Evolutionary conservation across 1,140 invertebrate genomes (phyloP), one percentile per base, ranked within the genome.

Genomic region (Aphaenogaster floridana): DNA sequence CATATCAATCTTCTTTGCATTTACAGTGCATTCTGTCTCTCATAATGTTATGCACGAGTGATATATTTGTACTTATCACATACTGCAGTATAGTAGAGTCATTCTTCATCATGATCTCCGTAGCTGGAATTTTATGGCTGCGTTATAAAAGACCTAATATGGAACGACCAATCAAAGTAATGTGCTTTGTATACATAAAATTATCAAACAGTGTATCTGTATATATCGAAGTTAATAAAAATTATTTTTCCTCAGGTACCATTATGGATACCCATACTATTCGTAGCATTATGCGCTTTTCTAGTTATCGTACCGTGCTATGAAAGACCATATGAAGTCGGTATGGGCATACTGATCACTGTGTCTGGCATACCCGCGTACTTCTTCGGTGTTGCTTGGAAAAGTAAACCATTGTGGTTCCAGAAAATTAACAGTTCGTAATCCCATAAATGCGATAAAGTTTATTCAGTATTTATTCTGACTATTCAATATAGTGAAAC

Each of bases 81-180:
- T 99, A 99, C 94, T 97, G 99, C 36, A 98, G 98, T 71, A 99
- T 99, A 93, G 98, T 99, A 64, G 99, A 99, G 95, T 97, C 98
- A 13, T 95, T 99, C n/a, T 99, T 99, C 93, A 99, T 98, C n/a
- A 96, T 98, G 15, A 96, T 98, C 39, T 99, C 98, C 15, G 97
- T 99, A 1, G 96, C 97, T 17, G 98, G 98, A 36, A 95, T 99
- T 42, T 94, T 99, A 6, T 99, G 98, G 96, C 95, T 99, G 94
- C 97, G 99, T 64, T 97, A 97, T 91, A 98, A 97, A 68, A 96
- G 96, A 76, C 98, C 98, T 8, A 92, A 97, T 86, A 94, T 97
- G 86, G 88, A 96, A 84, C 93, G 97, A 92, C 97, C 97, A 50
- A 97, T 97, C 64, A 97, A 97, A 95, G 97, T 97, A 96, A 45